Evolutionary conservation across 2,113 vertebrate genomes (phyloP), one percentile per base, ranked within the genome.

Genomic region (Bombycilla garrulus): DNA sequence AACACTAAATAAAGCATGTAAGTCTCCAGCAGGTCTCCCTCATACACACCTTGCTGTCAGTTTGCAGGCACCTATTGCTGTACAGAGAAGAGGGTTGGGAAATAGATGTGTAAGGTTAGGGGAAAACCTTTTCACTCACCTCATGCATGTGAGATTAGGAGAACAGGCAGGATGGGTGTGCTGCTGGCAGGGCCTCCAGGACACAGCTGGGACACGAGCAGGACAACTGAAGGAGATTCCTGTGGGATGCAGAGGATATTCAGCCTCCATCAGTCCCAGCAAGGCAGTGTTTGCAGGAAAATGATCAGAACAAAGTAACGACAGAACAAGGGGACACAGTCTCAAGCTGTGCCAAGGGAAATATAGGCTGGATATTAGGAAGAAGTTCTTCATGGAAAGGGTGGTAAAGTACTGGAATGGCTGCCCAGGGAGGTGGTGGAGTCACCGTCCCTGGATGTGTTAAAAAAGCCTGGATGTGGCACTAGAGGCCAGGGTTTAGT

Each of bases 191-290:
- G 45, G 21, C 24, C 31, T 51, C 31, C 25, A 42, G 54, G 20
- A 58, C 11, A 31, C 5, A 70, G 26, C 18, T 76, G 10, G 12
- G 42, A 33, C 6, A 8, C 4, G 6, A 74, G 33, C 40, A 76
- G 22, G 31, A 65, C 42, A 56, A 12, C 3, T 29, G 18, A 77
- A 82, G 42, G 13, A 44, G 70, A 40, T 24, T 40, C 2, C 4
- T 7, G 4, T 29, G 36, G 35, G 28, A n/a, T 56, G 20, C 16
- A 67, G 31, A 28, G 11, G 7, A 9, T 22, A 45, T 29, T 44
- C 2, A 2, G 33, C 20, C 53, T 5, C 0, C 45, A 57, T 36
- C 1, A 2, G 54, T 45, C 40, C 24, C 36, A 69, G 57, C 20
- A 61, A 70, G 20, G 4, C 64, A 53, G 3, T 7, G 12, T 36